These are phyloP conservation scores for Pteria penguin DNA, from an alignment of 2,888 invertebrate species.

Conservation along the genomic window DNA sequence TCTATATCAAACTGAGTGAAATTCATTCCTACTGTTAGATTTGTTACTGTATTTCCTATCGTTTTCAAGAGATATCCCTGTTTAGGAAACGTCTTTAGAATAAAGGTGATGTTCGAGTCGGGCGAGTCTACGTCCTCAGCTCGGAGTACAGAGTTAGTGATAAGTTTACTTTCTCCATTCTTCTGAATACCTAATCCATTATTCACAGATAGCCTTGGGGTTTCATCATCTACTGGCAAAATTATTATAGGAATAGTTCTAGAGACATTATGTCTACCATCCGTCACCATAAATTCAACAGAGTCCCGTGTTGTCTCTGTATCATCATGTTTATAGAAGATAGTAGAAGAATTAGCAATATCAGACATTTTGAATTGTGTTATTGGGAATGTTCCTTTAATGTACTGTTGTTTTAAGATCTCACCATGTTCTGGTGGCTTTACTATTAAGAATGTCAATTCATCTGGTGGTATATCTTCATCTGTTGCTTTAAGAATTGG, in stretches of 20 bases:
- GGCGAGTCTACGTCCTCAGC: slow-evolving; percentile 78
- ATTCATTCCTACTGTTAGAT: slow-evolving; percentile 75
- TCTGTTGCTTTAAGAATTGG: slow-evolving; percentile 78
- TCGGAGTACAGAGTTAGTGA: slow-evolving; percentile 73
- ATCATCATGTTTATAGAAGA: slow-evolving; percentile 79
- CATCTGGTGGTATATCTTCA: slow-evolving; percentile 75
- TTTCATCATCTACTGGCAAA: slow-evolving; percentile 80
- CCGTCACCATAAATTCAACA: slow-evolving; percentile 76
- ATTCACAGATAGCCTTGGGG: slow-evolving; percentile 78
- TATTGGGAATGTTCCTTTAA: slow-evolving; percentile 70
- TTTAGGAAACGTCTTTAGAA: slow-evolving; percentile 73
- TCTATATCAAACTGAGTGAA: slow-evolving; percentile 79
- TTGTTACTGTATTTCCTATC: slow-evolving; percentile 52
- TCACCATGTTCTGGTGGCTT: slow-evolving; percentile 73
- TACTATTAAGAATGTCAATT: slow-evolving; percentile 72
- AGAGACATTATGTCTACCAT: slow-evolving; percentile 76
- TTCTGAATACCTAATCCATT: slow-evolving; percentile 77
- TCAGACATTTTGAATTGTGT: slow-evolving; percentile 75
- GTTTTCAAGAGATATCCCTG: slow-evolving; percentile 73
- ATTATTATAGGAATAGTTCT: slow-evolving; percentile 76
- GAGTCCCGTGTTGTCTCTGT: slow-evolving; percentile 77
- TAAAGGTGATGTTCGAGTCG: slow-evolving; percentile 73
- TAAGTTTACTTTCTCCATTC: slow-evolving; percentile 72
- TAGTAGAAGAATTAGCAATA: slow-evolving; percentile 72
- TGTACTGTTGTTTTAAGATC: slow-evolving; percentile 73